Conservation (phyloP, 1,140 invertebrate species). For the Brachionus manjavacas region DNA sequence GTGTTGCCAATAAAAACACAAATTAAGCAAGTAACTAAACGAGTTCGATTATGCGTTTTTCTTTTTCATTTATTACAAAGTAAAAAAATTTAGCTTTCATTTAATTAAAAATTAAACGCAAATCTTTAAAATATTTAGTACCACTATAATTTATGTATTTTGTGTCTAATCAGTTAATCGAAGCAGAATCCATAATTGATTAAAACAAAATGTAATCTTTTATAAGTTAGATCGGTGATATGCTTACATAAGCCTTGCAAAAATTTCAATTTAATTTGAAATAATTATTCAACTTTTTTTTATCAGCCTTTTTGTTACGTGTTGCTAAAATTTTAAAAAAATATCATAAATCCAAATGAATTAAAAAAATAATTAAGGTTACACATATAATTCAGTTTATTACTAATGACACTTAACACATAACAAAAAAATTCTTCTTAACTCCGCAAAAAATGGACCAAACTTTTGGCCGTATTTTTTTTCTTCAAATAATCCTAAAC, state of each 20-base stretch:
- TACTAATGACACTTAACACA: neutral
- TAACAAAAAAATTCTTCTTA: neutral
- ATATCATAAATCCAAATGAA: neutral
- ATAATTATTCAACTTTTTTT: neutral
- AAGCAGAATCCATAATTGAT: neutral
- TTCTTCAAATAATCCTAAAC: neutral
- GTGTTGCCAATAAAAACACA: neutral
- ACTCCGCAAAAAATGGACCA: neutral
- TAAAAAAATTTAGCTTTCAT: neutral
- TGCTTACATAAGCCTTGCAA: neutral
- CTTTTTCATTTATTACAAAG: neutral
- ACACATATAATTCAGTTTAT: neutral
- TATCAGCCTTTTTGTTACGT: neutral
- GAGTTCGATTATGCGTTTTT: neutral
- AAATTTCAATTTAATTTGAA: neutral
- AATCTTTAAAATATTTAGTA: neutral
- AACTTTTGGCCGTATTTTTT: neutral
- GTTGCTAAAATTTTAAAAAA: neutral
- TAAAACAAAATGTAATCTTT: neutral
- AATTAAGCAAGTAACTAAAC: neutral
- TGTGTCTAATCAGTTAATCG: neutral
- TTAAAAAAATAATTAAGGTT: neutral
- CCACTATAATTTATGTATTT: neutral
- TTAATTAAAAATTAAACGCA: neutral
- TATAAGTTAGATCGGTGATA: neutral